Evolutionary conservation across 2,797 vertebrate genomes (phyloP).

Genomic region (Phalloptychus januarius): DNA sequence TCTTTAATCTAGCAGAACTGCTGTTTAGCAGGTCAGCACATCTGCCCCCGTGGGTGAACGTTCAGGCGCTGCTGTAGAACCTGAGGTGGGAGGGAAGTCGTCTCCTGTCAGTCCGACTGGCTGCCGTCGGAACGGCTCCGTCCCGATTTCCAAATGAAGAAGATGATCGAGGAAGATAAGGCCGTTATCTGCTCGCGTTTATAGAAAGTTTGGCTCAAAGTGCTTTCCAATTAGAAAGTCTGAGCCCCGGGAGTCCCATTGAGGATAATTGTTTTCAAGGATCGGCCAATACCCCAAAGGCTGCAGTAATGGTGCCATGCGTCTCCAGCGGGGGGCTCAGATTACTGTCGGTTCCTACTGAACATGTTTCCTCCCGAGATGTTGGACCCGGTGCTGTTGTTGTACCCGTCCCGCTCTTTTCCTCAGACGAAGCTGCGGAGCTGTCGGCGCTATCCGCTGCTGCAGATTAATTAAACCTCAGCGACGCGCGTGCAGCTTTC

Average conservation of each 20-base stretch:
- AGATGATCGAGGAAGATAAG: conserved; percentile 15
- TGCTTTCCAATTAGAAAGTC: conserved; percentile 56
- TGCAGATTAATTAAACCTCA: conserved; percentile 56
- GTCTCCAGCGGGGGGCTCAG: conserved; percentile 23
- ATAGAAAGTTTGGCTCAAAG: conserved; percentile 33
- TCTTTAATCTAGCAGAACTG: neutral
- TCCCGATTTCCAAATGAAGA: conserved; percentile 16
- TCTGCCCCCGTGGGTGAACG: neutral
- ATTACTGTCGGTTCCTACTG: conserved; percentile 45
- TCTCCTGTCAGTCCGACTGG: conserved; percentile 26
- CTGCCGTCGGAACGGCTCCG: neutral
- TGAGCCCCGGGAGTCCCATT: conserved; percentile 43
- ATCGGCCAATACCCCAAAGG: conserved; percentile 34
- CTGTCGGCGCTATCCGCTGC: conserved; percentile 8
- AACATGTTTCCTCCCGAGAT: conserved; percentile 18
- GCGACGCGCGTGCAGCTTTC: conserved; percentile 15
- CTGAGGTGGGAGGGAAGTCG: no score
- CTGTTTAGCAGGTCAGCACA: neutral
- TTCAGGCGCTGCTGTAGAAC: conserved; percentile 10
- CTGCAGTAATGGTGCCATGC: conserved; percentile 30
- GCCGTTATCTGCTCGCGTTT: conserved; percentile 23
- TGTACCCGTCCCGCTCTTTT: neutral
- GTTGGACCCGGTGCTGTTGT: conserved; percentile 20
- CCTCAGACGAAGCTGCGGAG: conserved; percentile 1
- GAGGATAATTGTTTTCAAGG: conserved; percentile 62